Evolutionary conservation across 2,888 invertebrate genomes (phyloP).

Genomic region (Parthenolecanium corni): DNA sequence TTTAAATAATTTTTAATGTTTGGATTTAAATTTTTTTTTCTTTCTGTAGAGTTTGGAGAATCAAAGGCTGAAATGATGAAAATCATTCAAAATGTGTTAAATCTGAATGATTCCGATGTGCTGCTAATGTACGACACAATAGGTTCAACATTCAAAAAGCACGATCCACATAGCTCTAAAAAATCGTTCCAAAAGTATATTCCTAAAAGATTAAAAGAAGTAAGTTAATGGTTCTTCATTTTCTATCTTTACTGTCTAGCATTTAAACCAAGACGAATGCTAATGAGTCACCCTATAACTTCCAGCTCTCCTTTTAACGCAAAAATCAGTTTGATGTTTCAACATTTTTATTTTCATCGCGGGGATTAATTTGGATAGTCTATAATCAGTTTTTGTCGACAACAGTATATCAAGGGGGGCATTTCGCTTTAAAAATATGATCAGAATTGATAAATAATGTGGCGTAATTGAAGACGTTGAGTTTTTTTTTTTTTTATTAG

Average conservation of each 20-base stretch:
- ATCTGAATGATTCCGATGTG: constrained; percentile 33
- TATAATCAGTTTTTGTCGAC: too few species aligned
- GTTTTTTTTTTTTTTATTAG: too few species aligned
- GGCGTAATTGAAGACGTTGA: too few species aligned
- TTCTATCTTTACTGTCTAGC: not conserved
- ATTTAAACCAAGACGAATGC: not conserved
- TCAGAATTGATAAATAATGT: too few species aligned
- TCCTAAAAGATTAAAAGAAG: constrained; percentile 38
- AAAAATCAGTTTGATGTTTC: too few species aligned
- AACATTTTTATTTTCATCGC: too few species aligned
- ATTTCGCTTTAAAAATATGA: too few species aligned
- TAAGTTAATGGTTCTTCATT: constrained; percentile 27
- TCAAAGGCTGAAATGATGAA: not conserved
- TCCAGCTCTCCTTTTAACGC: too few species aligned
- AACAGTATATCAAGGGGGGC: too few species aligned
- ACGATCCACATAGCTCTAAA: constrained; percentile 32
- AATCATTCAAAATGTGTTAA: constrained; percentile 1
- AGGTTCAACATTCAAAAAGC: constrained; percentile 33
- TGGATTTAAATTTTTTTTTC: too few species aligned
- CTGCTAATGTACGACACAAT: constrained; percentile 32
- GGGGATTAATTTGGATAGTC: too few species aligned
- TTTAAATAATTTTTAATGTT: too few species aligned
- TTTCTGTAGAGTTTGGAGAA: constrained; percentile 15
- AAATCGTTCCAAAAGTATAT: constrained; percentile 35
- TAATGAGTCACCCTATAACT: not conserved